Conservation (phyloP, 2,797 vertebrate species). For the Hyperoplus lanceolatus region DNA sequence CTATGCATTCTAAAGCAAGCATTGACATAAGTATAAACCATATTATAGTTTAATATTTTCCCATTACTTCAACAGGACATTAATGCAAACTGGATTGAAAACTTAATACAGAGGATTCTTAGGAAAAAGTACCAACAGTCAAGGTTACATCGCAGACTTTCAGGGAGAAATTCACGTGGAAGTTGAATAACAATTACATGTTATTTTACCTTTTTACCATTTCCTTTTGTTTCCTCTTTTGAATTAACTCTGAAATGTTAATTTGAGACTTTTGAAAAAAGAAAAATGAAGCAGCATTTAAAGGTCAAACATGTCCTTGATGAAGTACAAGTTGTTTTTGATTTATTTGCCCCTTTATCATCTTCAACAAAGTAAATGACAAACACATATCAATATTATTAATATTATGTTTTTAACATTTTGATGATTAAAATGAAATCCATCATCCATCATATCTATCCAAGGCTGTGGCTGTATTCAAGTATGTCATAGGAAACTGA, state of each 20-base stretch:
- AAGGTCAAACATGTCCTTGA: background rate
- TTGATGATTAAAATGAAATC: background rate
- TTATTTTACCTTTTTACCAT: background rate
- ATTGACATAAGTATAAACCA: background rate
- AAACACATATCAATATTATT: too few relatives aligned
- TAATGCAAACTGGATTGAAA: background rate
- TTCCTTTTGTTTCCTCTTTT: background rate
- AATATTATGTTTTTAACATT: too few relatives aligned
- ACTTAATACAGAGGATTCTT: background rate
- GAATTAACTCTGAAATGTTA: background rate
- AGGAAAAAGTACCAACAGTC: background rate
- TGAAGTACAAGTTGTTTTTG: background rate
- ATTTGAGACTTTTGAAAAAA: background rate
- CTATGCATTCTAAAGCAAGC: background rate
- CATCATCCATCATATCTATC: slow-evolving; percentile 29
- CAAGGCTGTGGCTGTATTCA: slow-evolving; percentile 2
- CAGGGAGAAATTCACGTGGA: background rate
- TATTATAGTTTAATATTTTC: background rate
- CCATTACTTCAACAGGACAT: background rate
- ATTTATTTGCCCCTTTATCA: background rate
- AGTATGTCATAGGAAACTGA: slow-evolving; percentile 15
- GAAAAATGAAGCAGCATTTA: background rate
- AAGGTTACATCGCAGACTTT: background rate
- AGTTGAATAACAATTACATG: background rate
- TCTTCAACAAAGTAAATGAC: background rate